Conservation (phyloP, 37 sponge, comb jelly and placozoan genomes). For the Diacarnus erythraeanus region DNA sequence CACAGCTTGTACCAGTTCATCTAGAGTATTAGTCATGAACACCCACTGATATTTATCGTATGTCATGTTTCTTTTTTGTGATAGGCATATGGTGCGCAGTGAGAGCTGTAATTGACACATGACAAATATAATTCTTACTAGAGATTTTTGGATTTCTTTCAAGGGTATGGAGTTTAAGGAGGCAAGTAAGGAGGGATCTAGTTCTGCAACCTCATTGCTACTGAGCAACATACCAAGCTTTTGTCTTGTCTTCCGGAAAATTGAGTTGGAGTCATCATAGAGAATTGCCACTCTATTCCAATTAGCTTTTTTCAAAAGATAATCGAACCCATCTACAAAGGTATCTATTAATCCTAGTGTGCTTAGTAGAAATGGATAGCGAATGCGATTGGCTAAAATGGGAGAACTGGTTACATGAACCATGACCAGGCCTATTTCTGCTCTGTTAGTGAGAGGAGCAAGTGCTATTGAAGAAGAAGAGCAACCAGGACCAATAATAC, state of each 20-base stretch:
- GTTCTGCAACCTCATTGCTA: background rate
- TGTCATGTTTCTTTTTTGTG: background rate
- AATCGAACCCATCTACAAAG: background rate
- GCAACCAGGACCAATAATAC: slow-evolving; percentile 47
- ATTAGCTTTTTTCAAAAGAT: background rate
- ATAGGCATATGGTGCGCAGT: slow-evolving; percentile 12
- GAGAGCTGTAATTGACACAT: background rate
- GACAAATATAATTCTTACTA: slow-evolving; percentile 2
- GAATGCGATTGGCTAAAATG: background rate
- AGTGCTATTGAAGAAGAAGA: slow-evolving; percentile 10
- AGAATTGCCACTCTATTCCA: slow-evolving; percentile 12
- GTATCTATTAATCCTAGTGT: slow-evolving; percentile 6
- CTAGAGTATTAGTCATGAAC: background rate
- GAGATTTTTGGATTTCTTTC: background rate
- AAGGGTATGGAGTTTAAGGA: background rate
- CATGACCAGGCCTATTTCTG: slow-evolving; percentile 6
- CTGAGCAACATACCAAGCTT: background rate
- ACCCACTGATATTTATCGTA: slow-evolving; percentile 20
- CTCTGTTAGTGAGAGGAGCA: background rate
- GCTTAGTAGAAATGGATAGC: slow-evolving; percentile 15
- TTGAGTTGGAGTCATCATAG: background rate
- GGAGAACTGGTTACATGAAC: slow-evolving; percentile 22
- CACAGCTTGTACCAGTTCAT: background rate
- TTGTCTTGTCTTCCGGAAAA: background rate
- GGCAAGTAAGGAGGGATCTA: background rate